Evolutionary conservation across 2,888 invertebrate genomes (phyloP).

Genomic region (Lamellibrachia columna): DNA sequence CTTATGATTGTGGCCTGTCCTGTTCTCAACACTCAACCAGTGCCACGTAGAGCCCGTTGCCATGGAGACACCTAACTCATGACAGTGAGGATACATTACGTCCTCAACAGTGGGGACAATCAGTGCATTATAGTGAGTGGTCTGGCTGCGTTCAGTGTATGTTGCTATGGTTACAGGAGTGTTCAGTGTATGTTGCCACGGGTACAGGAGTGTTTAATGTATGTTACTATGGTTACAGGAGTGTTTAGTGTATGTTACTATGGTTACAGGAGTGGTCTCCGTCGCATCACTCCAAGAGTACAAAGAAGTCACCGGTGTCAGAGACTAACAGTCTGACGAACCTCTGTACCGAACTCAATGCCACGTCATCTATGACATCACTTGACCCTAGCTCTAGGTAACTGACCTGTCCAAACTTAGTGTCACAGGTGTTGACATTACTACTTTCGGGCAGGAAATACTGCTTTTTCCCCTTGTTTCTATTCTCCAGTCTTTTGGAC

Average conservation of each 20-base stretch:
- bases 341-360: neutral
- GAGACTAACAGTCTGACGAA: conserved; percentile 21
- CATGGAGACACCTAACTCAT: too few species aligned
- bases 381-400: neutral
- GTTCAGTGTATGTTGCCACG: neutral
- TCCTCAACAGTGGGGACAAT: too few species aligned
- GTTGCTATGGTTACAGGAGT: neutral
- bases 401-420: neutral
- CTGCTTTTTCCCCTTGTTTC: too few species aligned
- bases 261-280: conserved; percentile 61
- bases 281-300: conserved; percentile 55
- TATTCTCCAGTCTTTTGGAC: too few species aligned
- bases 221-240: neutral
- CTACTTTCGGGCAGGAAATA: too few species aligned
- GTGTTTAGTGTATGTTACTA: too few species aligned
- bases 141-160: neutral
- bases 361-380: conserved; percentile 16
- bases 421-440: too few species aligned
- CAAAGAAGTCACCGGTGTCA: conserved; percentile 52
- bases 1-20: too few species aligned
- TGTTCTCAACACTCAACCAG: too few species aligned
- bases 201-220: neutral
- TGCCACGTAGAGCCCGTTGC: too few species aligned
- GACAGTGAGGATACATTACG: too few species aligned
- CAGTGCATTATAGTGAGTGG: too few species aligned